Percentiles rank a stretch among this genome's conserved stretches.
These are phyloP conservation scores for Tridacna gigas DNA, from an alignment of 2,888 invertebrate genomes.

Conservation along the genomic window DNA sequence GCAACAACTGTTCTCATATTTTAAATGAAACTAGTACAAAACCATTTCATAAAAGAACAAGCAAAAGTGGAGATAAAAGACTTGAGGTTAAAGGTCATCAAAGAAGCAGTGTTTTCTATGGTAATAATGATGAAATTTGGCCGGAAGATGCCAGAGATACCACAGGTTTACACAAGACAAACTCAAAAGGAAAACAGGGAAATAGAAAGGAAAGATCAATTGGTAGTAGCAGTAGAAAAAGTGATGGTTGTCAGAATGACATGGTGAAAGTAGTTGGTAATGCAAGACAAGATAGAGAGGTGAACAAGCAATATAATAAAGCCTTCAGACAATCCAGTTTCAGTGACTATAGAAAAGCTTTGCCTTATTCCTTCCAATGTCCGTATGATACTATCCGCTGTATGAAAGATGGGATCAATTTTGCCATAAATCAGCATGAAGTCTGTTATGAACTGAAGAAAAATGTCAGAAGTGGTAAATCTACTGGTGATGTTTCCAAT, in stretches of 20 bases:
- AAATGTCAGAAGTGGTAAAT: background rate
- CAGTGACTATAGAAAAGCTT: slow-evolving; percentile 14
- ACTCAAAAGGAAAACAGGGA: slow-evolving; percentile 5
- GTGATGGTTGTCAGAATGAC: background rate
- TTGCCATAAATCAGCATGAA: slow-evolving; percentile 39
- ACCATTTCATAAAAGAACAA: slow-evolving; percentile 15
- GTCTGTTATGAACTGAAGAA: background rate
- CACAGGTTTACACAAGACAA: background rate
- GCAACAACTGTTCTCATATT: slow-evolving; percentile 51
- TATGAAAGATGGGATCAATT: slow-evolving; percentile 53
- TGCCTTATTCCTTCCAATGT: background rate
- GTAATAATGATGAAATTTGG: slow-evolving; percentile 29
- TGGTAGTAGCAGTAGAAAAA: slow-evolving; percentile 7
- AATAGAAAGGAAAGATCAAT: background rate
- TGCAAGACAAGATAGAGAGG: background rate
- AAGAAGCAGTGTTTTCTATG: slow-evolving; percentile 15
- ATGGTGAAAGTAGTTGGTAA: background rate
- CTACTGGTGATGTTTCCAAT: background rate
- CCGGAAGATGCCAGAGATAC: background rate
- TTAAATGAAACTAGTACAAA: slow-evolving; percentile 37
- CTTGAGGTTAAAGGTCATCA: background rate
- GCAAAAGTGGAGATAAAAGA: background rate
- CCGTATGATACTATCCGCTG: slow-evolving; percentile 44
- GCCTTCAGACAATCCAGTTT: background rate
- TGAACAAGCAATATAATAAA: background rate